Evolutionary conservation across 2,797 vertebrate species (phyloP), one percentile per base, ranked within the genome.

Genomic region (Telmatherina bonti): DNA sequence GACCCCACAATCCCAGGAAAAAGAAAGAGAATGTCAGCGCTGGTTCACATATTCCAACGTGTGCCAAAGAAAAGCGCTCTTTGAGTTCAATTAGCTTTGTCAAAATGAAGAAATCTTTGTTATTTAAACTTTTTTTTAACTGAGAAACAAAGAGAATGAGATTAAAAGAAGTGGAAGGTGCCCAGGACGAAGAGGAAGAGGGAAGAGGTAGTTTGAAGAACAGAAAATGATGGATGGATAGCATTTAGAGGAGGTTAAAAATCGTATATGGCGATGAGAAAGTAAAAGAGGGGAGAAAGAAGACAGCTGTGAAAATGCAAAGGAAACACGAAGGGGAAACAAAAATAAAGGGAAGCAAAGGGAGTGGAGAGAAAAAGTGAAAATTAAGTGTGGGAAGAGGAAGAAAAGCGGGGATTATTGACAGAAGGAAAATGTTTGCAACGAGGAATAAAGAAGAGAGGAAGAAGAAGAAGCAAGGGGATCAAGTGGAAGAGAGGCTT

Each of bases 181-280:
- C 0, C 52, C 27, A 45, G 51, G 49, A 56, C 54, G 12, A 5
- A 41, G 16, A 4, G 9, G 15, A 5, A 41, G 13, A 41, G 15
- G 38, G n/a, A 70, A 63, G 57, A 20, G 27, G 20, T 43, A 30
- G 33, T 36, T 66, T 13, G 57, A 24, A 54, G 27, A 29, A 74
- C 16, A 61, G 7, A 18, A 29, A 27, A 22, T 43, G 35, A 58
- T 47, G 33, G 13, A 10, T 36, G 55, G 47, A 36, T 16, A 35
- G 15, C 27, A 7, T 18, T 4, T 35, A 51, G 60, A 20, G 8
- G 11, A 31, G 20, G 4, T n/a, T 47, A 47, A 22, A 3, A 47
- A 47, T 10, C 18, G 7, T 7, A 22, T n/a, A 20, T 12, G 3
- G 29, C 2, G 18, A 24, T 29, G 43, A 16, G 22, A 7, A 1